Evolutionary conservation across 1,140 invertebrate species (phyloP).

Genomic region (Drosophila willistoni): DNA sequence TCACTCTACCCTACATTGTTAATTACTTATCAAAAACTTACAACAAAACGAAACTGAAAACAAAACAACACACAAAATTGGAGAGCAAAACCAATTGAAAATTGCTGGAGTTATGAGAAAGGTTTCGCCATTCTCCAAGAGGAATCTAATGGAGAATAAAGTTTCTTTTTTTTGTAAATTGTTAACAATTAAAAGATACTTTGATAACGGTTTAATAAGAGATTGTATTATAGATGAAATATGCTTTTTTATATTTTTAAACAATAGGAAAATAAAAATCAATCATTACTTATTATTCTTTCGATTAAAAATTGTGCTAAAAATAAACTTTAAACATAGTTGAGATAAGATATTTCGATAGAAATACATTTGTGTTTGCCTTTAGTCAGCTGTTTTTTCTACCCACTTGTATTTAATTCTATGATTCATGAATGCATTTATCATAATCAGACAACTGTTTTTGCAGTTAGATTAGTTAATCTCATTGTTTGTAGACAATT

Average conservation of each 20-base stretch:
- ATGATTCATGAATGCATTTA: neutral
- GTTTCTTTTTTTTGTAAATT: neutral
- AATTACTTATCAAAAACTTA: slow-evolving; percentile 50
- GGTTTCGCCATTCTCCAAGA: neutral
- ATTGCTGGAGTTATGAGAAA: slow-evolving; percentile 29
- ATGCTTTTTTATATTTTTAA: too few relatives aligned
- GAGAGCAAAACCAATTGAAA: slow-evolving; percentile 73
- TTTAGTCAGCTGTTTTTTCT: too few relatives aligned
- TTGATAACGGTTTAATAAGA: too few relatives aligned
- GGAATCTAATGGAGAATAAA: neutral
- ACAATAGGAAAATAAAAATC: too few relatives aligned
- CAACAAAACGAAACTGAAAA: slow-evolving; percentile 27
- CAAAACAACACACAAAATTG: slow-evolving; percentile 6
- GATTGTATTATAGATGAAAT: too few relatives aligned
- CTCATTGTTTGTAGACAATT: slow-evolving; percentile 9
- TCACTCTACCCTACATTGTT: slow-evolving; percentile 35
- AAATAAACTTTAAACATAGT: too few relatives aligned
- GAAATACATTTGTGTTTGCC: too few relatives aligned
- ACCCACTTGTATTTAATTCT: neutral
- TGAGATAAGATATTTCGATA: too few relatives aligned
- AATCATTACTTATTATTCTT: too few relatives aligned
- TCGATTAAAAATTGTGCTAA: too few relatives aligned
- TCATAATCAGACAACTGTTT: slow-evolving; percentile 1
- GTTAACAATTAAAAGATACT: too few relatives aligned
- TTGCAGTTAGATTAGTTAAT: slow-evolving; percentile 21